Conservation (phyloP, 2,113 vertebrate species). For the Cynopterus brachyotis region DNA sequence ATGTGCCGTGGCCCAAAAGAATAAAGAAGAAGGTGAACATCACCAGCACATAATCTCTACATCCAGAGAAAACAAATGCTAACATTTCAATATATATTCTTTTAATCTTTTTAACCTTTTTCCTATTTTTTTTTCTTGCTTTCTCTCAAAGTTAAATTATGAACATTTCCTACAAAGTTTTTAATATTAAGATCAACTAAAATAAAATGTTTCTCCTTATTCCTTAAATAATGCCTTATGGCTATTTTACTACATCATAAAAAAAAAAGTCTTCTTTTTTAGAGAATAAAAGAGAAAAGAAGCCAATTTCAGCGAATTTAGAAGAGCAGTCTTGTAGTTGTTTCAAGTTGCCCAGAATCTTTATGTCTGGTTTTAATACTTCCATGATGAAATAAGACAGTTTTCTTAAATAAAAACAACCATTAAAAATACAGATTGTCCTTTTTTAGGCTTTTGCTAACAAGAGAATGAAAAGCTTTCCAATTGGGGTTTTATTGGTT, state of each 20-base stretch:
- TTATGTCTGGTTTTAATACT: background rate
- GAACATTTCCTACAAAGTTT: background rate
- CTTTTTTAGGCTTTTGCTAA: background rate
- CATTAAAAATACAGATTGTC: background rate
- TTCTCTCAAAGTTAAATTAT: constrained; percentile 48
- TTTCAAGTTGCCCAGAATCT: constrained; percentile 14
- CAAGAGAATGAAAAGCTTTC: constrained; percentile 12
- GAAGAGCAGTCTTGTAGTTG: background rate
- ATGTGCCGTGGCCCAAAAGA: background rate
- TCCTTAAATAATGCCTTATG: background rate
- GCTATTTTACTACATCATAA: background rate
- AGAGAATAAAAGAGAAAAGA: constrained; percentile 15
- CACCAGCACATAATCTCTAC: background rate
- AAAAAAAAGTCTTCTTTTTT: background rate
- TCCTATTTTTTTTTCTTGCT: background rate
- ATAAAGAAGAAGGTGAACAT: background rate
- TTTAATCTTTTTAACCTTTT: background rate
- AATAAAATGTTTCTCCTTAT: background rate
- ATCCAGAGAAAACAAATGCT: background rate
- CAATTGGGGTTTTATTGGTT: constrained; percentile 33
- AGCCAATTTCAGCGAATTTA: background rate
- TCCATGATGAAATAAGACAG: constrained; percentile 25
- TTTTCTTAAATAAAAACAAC: constrained; percentile 30
- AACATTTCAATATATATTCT: background rate
- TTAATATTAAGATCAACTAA: constrained; percentile 25